These are phyloP conservation scores for Gerris lacustris DNA, from an alignment of 2,888 invertebrate genomes.

Conservation along the genomic window DNA sequence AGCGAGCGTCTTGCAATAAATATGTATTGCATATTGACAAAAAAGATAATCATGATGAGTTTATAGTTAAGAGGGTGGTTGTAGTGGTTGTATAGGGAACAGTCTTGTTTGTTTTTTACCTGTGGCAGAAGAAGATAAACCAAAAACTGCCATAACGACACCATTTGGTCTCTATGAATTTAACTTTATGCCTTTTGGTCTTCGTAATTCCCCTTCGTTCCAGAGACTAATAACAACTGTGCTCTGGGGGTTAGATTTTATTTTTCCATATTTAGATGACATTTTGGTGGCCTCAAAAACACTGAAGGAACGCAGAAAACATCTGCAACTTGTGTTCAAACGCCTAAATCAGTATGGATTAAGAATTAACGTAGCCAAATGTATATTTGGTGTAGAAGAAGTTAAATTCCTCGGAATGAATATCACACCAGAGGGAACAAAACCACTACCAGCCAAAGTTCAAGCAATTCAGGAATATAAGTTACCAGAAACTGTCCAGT, in stretches of 20 bases:
- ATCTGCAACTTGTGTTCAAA: background rate
- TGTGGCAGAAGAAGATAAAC: background rate
- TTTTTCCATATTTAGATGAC: background rate
- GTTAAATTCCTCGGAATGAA: constrained; percentile 22
- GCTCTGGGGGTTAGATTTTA: background rate
- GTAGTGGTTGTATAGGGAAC: too few species aligned
- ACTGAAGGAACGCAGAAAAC: background rate
- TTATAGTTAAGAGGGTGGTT: too few species aligned
- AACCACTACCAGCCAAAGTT: constrained; percentile 5
- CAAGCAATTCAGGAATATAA: constrained; percentile 20
- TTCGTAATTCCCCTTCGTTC: background rate
- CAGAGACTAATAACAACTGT: background rate
- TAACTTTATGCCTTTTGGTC: background rate
- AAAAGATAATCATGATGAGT: too few species aligned
- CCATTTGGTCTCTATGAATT: background rate
- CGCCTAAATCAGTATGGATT: background rate
- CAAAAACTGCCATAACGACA: background rate
- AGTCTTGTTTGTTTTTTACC: too few species aligned
- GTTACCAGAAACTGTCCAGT: constrained; percentile 14
- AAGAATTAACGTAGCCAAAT: background rate
- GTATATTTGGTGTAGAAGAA: background rate
- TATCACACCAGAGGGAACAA: constrained; percentile 15
- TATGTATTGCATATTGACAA: too few species aligned
- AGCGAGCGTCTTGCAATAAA: too few species aligned
- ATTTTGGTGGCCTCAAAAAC: background rate